Evolutionary conservation across 2,797 vertebrate species (phyloP).

Genomic region (Morelia viridis): DNA sequence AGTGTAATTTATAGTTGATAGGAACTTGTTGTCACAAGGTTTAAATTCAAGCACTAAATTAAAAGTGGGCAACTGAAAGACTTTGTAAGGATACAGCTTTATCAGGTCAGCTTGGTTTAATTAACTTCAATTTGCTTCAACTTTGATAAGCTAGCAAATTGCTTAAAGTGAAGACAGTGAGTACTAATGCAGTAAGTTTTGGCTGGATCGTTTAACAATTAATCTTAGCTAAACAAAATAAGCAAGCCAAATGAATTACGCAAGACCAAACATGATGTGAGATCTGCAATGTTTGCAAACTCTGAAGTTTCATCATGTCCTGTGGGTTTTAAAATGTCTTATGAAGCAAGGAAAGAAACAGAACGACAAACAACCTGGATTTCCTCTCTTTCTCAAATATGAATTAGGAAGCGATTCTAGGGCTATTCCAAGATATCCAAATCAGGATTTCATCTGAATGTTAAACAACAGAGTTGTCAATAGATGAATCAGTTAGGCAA

Average conservation of each 20-base stretch:
- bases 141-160: conserved; percentile 15
- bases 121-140: conserved; percentile 22
- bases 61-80: not conserved
- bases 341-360: not conserved
- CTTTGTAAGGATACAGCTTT: not conserved
- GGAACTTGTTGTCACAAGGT: not conserved
- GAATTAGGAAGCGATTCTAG: not conserved
- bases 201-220: conserved; percentile 9
- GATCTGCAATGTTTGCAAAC: conserved; percentile 10
- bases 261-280: not conserved
- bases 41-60: conserved; percentile 14
- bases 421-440: not conserved
- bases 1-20: not conserved
- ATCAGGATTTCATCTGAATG: not conserved
- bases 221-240: not conserved
- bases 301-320: not conserved
- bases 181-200: conserved; percentile 21
- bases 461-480: not conserved
- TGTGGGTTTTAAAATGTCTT: not conserved
- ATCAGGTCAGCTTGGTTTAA: conserved; percentile 15
- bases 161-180: conserved; percentile 13
- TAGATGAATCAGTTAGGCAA: not conserved
- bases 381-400: not conserved
- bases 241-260: conserved; percentile 1
- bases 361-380: not conserved